These are phyloP conservation scores for Drosophila rhopaloa DNA, from an alignment of 1,140 invertebrate genomes.

Conservation along the genomic window DNA sequence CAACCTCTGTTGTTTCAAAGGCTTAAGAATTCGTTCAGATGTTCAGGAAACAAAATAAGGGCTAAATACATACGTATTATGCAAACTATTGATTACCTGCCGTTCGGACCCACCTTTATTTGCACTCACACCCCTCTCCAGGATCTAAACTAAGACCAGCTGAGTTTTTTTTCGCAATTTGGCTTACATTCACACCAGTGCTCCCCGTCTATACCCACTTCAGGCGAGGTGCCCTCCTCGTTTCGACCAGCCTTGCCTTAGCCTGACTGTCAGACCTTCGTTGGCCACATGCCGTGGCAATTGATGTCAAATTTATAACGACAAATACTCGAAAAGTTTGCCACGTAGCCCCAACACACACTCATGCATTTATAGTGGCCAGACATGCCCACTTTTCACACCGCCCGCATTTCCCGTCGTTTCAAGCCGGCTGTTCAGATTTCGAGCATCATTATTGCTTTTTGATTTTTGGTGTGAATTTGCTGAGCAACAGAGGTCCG, in stretches of 20 bases:
- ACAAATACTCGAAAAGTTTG: constrained; percentile 71
- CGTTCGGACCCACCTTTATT: not conserved
- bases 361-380: constrained; percentile 17
- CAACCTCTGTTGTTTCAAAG: not conserved
- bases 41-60: not conserved
- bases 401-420: not conserved
- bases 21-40: not conserved
- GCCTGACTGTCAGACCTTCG: constrained; percentile 38
- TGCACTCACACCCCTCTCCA: not conserved
- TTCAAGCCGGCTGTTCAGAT: constrained; percentile 44
- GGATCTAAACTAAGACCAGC: not conserved
- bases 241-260: not conserved
- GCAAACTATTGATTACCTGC: not conserved
- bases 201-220: constrained; percentile 18
- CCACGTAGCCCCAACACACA: constrained; percentile 47
- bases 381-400: constrained; percentile 6
- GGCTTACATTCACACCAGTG: constrained; percentile 23
- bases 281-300: constrained; percentile 66
- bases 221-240: not conserved
- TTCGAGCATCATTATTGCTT: constrained; percentile 79
- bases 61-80: not conserved
- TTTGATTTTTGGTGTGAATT: constrained; percentile 80
- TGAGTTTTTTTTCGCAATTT: constrained; percentile 9
- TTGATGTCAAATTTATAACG: constrained; percentile 80
- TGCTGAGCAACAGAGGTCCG: constrained; percentile 50